phyloP scores from a whole-genome alignment of 2,113 vertebrate species.

The Phrynosoma platyrhinos region DNA sequence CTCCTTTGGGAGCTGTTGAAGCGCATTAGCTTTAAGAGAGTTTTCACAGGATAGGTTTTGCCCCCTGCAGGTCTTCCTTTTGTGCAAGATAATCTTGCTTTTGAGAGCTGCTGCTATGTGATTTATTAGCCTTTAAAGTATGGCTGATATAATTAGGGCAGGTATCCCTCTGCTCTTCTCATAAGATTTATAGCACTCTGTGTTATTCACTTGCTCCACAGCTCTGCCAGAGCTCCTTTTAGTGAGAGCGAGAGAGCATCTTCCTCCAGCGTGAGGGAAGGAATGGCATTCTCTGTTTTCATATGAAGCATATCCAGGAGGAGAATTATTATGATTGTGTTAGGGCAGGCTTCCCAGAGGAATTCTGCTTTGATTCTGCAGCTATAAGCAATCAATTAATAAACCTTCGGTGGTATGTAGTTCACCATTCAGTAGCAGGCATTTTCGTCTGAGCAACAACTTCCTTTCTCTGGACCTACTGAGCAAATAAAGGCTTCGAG shows the following conservation, averaged over 20 bases:
- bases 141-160: slow-evolving; percentile 70
- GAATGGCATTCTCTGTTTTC: slow-evolving; percentile 63
- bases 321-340: slow-evolving; percentile 58
- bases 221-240: slow-evolving; percentile 75
- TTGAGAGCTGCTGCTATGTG: slow-evolving; percentile 47
- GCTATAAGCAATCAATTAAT: slow-evolving; percentile 77
- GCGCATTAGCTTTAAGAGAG: slow-evolving; percentile 49
- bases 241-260: slow-evolving; percentile 66
- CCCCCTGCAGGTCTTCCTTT: slow-evolving; percentile 55
- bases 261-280: slow-evolving; percentile 65
- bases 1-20: slow-evolving; percentile 43
- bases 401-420: slow-evolving; percentile 68
- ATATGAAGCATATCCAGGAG: slow-evolving; percentile 64
- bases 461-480: slow-evolving; percentile 65
- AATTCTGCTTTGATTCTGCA: slow-evolving; percentile 70
- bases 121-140: slow-evolving; percentile 70
- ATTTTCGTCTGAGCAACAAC: slow-evolving; percentile 64
- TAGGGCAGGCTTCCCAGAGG: slow-evolving; percentile 69
- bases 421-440: slow-evolving; percentile 60
- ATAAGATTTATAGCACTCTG: slow-evolving; percentile 70
- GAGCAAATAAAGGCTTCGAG: slow-evolving; percentile 43
- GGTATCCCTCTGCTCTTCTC: slow-evolving; percentile 69
- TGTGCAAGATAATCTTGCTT: slow-evolving; percentile 60
- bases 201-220: slow-evolving; percentile 70
- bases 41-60: slow-evolving; percentile 54